Percentiles rank a stretch among this genome's conserved stretches.
phyloP scores from a whole-genome alignment of 2,888 invertebrate species.

The Microchrysa polita region DNA sequence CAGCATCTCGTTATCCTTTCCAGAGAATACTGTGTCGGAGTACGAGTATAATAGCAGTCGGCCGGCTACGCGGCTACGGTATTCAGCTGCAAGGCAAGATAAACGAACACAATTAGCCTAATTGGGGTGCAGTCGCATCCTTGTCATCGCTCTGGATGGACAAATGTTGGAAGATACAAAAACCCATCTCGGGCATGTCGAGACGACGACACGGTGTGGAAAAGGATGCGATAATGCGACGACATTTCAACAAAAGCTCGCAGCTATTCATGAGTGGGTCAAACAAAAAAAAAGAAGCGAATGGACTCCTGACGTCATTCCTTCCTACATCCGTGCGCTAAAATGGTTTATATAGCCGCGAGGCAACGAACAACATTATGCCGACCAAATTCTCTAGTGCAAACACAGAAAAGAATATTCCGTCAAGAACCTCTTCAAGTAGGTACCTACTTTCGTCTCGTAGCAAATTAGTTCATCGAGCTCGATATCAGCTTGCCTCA shows the following conservation, averaged over 20 bases:
- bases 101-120: constrained; percentile 11
- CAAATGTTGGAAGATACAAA: not conserved
- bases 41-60: not conserved
- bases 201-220: not conserved
- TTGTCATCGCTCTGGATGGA: not conserved
- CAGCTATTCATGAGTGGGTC: not conserved
- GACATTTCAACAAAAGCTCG: constrained; percentile 5
- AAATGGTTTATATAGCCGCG: too few relatives aligned
- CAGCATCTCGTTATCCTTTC: not conserved
- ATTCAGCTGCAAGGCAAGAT: constrained; percentile 2
- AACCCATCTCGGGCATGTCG: not conserved
- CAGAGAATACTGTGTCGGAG: not conserved
- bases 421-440: too few relatives aligned
- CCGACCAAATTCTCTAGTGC: too few relatives aligned
- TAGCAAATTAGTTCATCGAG: too few relatives aligned
- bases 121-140: constrained; percentile 5
- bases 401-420: too few relatives aligned
- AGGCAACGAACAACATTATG: too few relatives aligned
- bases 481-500: too few relatives aligned
- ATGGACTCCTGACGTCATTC: not conserved
- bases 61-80: not conserved
- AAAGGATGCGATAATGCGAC: constrained; percentile 3
- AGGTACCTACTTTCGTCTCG: too few relatives aligned
- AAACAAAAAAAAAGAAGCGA: not conserved
- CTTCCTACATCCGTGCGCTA: too few relatives aligned